Conservation (phyloP, 2,797 vertebrate species). For the Pogoniulus pusillus region DNA sequence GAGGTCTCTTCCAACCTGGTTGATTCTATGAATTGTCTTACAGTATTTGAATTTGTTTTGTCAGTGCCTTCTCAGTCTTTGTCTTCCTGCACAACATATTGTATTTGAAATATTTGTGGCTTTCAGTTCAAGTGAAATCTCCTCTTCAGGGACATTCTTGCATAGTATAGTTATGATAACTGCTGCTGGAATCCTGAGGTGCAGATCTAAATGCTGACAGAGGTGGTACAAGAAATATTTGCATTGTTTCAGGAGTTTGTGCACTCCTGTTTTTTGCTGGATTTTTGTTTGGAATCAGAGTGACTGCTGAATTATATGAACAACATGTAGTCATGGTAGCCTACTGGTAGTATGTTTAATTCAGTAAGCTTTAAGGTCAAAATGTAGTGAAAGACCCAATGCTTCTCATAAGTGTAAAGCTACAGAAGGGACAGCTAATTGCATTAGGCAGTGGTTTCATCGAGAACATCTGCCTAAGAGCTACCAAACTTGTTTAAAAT, state of each 20-base stretch:
- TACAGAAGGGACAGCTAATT: neutral
- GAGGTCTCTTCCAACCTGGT: too few species aligned
- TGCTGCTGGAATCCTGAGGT: slow-evolving; percentile 39
- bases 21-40: neutral
- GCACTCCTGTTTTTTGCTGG: slow-evolving; percentile 9
- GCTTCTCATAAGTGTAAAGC: neutral
- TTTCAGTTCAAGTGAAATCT: slow-evolving; percentile 64
- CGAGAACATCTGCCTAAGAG: neutral
- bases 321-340: neutral
- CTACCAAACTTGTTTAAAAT: neutral
- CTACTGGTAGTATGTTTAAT: neutral
- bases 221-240: slow-evolving; percentile 38
- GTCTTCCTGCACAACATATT: neutral
- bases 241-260: slow-evolving; percentile 36
- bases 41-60: neutral
- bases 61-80: neutral
- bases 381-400: neutral
- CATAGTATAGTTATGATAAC: slow-evolving; percentile 60
- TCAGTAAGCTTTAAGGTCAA: neutral
- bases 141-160: slow-evolving; percentile 59
- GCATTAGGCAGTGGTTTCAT: neutral
- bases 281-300: slow-evolving; percentile 48
- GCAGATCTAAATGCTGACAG: slow-evolving; percentile 51
- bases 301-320: neutral
- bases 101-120: slow-evolving; percentile 54